phyloP scores from a whole-genome alignment of 2,888 invertebrate species.

The Zygaena filipendulae region DNA sequence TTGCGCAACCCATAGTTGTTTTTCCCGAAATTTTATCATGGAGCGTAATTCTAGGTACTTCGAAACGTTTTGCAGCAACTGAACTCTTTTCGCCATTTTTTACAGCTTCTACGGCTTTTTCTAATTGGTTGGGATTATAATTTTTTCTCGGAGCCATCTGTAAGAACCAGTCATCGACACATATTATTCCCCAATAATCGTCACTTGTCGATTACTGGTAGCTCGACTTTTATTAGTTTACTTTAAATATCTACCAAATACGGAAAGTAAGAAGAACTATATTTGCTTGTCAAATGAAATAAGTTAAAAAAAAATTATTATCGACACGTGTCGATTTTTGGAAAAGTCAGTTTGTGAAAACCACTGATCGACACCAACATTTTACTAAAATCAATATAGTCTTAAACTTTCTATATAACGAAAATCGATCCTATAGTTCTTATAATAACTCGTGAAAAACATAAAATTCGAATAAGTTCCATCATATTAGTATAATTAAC shows the following conservation, averaged over 20 bases:
- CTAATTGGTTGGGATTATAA: slow-evolving; percentile 11
- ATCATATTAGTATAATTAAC: slow-evolving; percentile 4
- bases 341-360: slow-evolving; percentile 7
- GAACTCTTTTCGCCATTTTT: slow-evolving; percentile 12
- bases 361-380: slow-evolving; percentile 5
- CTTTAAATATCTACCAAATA: slow-evolving; percentile 3
- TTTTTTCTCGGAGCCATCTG: slow-evolving; percentile 15
- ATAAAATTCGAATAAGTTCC: slow-evolving; percentile 5
- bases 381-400: slow-evolving; percentile 2
- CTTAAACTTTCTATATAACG: slow-evolving; percentile 2
- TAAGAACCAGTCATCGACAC: slow-evolving; percentile 8
- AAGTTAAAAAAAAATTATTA: slow-evolving; percentile 8
- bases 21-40: slow-evolving; percentile 13
- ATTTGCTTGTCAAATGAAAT: slow-evolving; percentile 6
- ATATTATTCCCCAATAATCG: slow-evolving; percentile 3
- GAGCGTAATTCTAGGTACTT: slow-evolving; percentile 13
- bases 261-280: slow-evolving; percentile 5
- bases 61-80: slow-evolving; percentile 12
- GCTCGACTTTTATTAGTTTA: slow-evolving; percentile 5
- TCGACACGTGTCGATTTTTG: slow-evolving; percentile 12
- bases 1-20: slow-evolving; percentile 13
- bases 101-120: slow-evolving; percentile 13
- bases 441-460: slow-evolving; percentile 7
- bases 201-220: slow-evolving; percentile 9
- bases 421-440: slow-evolving; percentile 6